Percentiles rank a stretch among this genome's conserved stretches.
Conservation (phyloP, 1,140 invertebrate genomes). For the Drosophila bocki region DNA sequence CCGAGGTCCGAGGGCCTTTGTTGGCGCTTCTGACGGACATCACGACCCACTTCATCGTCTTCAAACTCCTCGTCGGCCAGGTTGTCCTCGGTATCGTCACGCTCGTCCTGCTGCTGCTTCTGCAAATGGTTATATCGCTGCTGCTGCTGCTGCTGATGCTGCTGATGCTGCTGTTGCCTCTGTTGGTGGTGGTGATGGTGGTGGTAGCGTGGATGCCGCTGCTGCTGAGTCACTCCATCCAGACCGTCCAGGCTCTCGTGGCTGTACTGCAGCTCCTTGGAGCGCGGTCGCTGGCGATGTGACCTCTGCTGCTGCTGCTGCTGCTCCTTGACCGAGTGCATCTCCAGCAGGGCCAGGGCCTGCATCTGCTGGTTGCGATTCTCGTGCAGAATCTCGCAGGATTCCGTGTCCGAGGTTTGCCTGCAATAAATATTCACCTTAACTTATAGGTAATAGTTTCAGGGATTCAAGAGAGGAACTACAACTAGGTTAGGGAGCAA, state of each 20-base stretch:
- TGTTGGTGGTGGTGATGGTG: slow-evolving; percentile 68
- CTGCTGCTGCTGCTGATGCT: slow-evolving; percentile 58
- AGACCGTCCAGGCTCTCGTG: slow-evolving; percentile 76
- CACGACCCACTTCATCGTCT: slow-evolving; percentile 80
- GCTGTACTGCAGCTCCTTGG: slow-evolving; percentile 79
- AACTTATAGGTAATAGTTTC: neutral
- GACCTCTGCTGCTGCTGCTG: slow-evolving; percentile 42
- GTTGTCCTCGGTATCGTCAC: slow-evolving; percentile 83
- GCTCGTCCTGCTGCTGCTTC: slow-evolving; percentile 72
- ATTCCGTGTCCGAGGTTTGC: slow-evolving; percentile 85
- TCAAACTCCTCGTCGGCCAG: slow-evolving; percentile 83
- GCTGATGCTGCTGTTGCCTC: slow-evolving; percentile 55
- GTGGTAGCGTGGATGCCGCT: slow-evolving; percentile 62
- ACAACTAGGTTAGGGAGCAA: slow-evolving; percentile 8
- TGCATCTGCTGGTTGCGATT: slow-evolving; percentile 78
- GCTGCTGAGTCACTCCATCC: slow-evolving; percentile 44
- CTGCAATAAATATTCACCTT: slow-evolving; percentile 34
- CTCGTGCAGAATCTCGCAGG: slow-evolving; percentile 84
- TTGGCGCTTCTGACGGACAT: slow-evolving; percentile 76
- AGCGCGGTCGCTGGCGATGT: slow-evolving; percentile 76
- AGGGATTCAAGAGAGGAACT: neutral
- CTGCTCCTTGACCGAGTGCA: slow-evolving; percentile 51
- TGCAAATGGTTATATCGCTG: slow-evolving; percentile 67
- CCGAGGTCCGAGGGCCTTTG: slow-evolving; percentile 26
- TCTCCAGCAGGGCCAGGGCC: slow-evolving; percentile 66